A percentile compares a stretch with the other conserved stretches of the same genome.
Conservation (phyloP, 2,888 invertebrate species). For the Incurvaria masculella region DNA sequence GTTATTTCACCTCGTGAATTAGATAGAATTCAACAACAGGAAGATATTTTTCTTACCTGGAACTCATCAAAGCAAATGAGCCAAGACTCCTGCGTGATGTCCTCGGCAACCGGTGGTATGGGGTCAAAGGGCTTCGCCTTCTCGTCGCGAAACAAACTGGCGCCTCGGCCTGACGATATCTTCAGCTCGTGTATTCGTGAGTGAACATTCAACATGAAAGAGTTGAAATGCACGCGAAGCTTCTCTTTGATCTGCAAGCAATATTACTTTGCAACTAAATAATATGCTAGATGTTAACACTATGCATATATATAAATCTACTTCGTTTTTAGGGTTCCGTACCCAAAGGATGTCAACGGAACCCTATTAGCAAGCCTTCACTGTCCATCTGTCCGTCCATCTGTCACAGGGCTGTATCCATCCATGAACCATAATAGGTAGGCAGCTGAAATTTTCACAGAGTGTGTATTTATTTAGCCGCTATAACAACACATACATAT, state of each 20-base stretch:
- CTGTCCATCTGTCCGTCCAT: too few species aligned
- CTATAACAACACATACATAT: too few species aligned
- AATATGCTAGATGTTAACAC: too few species aligned
- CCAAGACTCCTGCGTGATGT: slow-evolving; percentile 84
- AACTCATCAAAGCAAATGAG: slow-evolving; percentile 98
- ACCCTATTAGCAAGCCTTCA: too few species aligned
- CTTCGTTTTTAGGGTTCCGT: too few species aligned
- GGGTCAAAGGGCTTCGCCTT: slow-evolving; percentile 74
- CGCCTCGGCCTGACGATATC: slow-evolving; percentile 47
- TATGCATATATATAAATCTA: too few species aligned
- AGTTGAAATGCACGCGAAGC: slow-evolving; percentile 90
- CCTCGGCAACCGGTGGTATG: slow-evolving; percentile 88
- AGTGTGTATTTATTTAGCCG: too few species aligned
- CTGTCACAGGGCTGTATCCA: too few species aligned
- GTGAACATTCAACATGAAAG: slow-evolving; percentile 97
- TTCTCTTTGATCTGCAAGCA: slow-evolving; percentile 62
- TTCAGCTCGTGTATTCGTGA: slow-evolving; percentile 85
- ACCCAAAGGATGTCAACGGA: too few species aligned
- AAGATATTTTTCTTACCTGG: slow-evolving; percentile 65
- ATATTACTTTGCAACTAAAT: background rate
- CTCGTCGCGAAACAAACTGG: slow-evolving; percentile 44
- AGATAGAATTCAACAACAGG: slow-evolving; percentile 1
- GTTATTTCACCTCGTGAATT: too few species aligned
- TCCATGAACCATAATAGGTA: too few species aligned
- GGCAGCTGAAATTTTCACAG: too few species aligned